Percentiles rank a stretch among this genome's conserved stretches.
Evolutionary conservation across 2,797 vertebrate genomes (phyloP).

Genomic region (Mergus octosetaceus): DNA sequence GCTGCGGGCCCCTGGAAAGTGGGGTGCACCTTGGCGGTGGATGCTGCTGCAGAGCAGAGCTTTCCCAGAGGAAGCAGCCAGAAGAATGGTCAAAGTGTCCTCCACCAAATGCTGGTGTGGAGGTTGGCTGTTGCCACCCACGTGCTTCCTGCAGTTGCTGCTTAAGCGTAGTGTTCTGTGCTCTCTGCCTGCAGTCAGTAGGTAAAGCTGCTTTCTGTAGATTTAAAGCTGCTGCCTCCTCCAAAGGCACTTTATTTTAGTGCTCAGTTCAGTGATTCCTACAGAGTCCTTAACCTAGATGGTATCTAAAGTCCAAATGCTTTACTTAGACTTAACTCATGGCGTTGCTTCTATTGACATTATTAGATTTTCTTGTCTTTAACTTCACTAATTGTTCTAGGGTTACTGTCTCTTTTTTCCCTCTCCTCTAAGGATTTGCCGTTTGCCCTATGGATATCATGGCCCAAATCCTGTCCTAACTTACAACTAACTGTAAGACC

Average conservation of each 20-base stretch:
- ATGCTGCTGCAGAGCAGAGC: fast-evolving
- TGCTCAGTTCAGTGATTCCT: background rate
- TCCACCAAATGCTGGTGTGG: background rate
- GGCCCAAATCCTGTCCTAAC: background rate
- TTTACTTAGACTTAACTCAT: background rate
- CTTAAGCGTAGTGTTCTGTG: conserved; percentile 32
- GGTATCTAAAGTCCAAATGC: background rate
- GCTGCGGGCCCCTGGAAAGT: background rate
- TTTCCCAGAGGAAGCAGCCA: background rate
- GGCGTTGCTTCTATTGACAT: background rate
- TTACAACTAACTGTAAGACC: background rate
- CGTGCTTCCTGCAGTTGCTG: conserved; percentile 53
- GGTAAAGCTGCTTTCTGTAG: conserved; percentile 28
- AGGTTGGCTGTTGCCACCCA: conserved; percentile 47
- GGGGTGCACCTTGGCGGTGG: background rate
- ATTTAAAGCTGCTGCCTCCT: background rate
- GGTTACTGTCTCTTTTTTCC: background rate
- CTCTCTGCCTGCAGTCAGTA: background rate
- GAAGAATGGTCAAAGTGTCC: background rate
- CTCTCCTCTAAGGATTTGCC: background rate
- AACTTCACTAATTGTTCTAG: background rate
- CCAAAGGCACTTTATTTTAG: background rate
- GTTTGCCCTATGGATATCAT: background rate
- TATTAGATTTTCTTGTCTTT: background rate
- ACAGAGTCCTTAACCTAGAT: background rate